A percentile compares a stretch with the other conserved stretches of the same genome.
These are phyloP conservation scores for Papilio helenus DNA, from an alignment of 1,140 invertebrate genomes.

Conservation along the genomic window DNA sequence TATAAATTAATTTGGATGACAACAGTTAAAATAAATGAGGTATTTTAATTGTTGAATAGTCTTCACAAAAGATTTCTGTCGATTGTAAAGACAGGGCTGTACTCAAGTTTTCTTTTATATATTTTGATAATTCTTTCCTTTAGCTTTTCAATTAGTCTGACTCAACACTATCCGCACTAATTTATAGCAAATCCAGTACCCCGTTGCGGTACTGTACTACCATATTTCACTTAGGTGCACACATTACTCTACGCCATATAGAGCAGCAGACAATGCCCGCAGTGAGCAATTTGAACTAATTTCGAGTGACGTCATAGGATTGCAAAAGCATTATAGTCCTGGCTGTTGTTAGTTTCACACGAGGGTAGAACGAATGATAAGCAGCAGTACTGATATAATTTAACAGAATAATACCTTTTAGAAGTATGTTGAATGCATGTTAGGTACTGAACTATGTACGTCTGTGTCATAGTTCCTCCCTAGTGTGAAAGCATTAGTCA, in stretches of 20 bases:
- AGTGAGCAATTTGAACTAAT: slow-evolving; percentile 44
- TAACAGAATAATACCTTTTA: no score
- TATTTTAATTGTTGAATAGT: no score
- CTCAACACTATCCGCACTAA: background rate
- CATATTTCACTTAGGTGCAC: slow-evolving; percentile 22
- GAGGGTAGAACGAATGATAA: background rate
- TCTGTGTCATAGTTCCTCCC: background rate
- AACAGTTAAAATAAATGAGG: background rate
- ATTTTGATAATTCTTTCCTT: background rate
- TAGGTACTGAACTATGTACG: background rate
- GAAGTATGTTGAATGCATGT: no score
- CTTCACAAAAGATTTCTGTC: no score
- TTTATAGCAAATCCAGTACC: background rate
- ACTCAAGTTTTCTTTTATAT: background rate
- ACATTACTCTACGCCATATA: slow-evolving; percentile 35
- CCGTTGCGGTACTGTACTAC: background rate
- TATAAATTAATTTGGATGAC: background rate
- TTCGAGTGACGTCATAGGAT: slow-evolving; percentile 45
- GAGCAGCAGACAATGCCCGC: slow-evolving; percentile 15
- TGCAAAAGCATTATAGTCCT: slow-evolving; percentile 31
- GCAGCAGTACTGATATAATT: background rate
- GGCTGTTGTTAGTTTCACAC: background rate
- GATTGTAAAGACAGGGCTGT: background rate
- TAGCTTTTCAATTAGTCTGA: background rate
- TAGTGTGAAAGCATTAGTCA: slow-evolving; percentile 37